A percentile compares a stretch with the other conserved stretches of the same genome.
Evolutionary conservation across 1,140 invertebrate genomes (phyloP).

Genomic region (Drosophila rufa): DNA sequence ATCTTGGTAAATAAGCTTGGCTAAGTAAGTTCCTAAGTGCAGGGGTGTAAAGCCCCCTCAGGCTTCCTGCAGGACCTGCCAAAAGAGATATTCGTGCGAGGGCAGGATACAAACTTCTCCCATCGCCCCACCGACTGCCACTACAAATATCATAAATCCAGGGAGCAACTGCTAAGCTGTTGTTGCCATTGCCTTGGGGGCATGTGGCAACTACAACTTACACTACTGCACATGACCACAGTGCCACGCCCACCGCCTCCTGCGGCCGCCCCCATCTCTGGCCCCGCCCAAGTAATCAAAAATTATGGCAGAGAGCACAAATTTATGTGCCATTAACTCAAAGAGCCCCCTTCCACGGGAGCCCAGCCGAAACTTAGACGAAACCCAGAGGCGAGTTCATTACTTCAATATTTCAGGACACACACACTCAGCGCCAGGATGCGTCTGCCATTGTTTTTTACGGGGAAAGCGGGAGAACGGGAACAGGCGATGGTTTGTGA

Average conservation of each 20-base stretch:
- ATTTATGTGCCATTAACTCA: conserved; percentile 82
- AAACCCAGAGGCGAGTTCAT: conserved; percentile 69
- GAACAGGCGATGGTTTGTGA: conserved; percentile 55
- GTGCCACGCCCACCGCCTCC: conserved; percentile 1
- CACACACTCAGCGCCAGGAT: conserved; percentile 42
- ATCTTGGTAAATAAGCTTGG: background rate
- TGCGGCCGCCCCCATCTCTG: conserved; percentile 3
- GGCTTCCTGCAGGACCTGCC: background rate
- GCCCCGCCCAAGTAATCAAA: conserved; percentile 77
- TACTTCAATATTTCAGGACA: conserved; percentile 78
- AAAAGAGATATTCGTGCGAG: conserved; percentile 24
- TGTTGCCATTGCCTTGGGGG: conserved; percentile 41
- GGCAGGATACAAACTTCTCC: conserved; percentile 19
- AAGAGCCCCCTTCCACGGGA: conserved; percentile 34
- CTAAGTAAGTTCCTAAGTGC: conserved; percentile 10
- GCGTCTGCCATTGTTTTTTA: conserved; percentile 55
- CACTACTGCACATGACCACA: conserved; percentile 21
- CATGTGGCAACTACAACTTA: conserved; percentile 36
- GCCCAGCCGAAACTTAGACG: conserved; percentile 37
- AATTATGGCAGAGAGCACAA: conserved; percentile 71
- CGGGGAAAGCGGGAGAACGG: background rate
- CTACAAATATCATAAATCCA: conserved; percentile 60
- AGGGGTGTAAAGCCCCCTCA: conserved; percentile 6
- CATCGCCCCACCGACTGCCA: conserved; percentile 11
- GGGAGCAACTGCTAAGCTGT: conserved; percentile 48